Base-by-base conservation (phyloP, 2,113 vertebrate species). In the Leiothrix lutea region DNA sequence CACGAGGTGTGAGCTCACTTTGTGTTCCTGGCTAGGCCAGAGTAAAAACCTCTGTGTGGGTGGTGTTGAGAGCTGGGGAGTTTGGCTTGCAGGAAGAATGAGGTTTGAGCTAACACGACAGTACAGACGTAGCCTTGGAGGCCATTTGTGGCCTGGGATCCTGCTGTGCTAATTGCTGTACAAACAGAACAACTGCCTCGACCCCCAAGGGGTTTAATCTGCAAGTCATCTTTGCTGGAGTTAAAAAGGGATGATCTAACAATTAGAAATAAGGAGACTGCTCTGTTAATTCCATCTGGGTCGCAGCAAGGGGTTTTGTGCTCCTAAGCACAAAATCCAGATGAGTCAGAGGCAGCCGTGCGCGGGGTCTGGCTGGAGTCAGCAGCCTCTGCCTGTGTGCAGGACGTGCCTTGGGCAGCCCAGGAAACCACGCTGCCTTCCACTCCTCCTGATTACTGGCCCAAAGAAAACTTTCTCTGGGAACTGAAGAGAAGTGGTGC, bases 191-290 rank as follows among this genome's bases (percentile, higher is more conserved):
- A 88, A 86, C 89, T 57, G 91, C 86, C 66, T 73, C 70, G 87
- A 88, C 82, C 92, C 93, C 50, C 71, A 44, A 28, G 92, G 86
- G 94, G 35, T 48, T 88, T 79, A 83, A 70, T 86, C 87, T 93
- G 95, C 85, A 91, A 96, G 94, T 94, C 92, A 74, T 96, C 87
- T 83, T 95, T 86, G 70, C 87, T 88, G 90, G 75, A 92, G 67
- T 93, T 79, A 85, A 80, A 92, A 89, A 87, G 85, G 38, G 66
- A 85, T 94, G 93, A 96, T 91, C 94, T 92, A 96, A 94, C 85
- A 66, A 86, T 91, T 88, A 95, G 84, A 73, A 96, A 73, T 80
- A 79, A 94, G 84, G 93, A 64, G 66, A 75, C 45, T 85, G 23
- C 78, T 82, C 91, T 69, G 86, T 74, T 79, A 88, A 86, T 93